A percentile compares a stretch with the other conserved stretches of the same genome.
Evolutionary conservation across 1,140 invertebrate genomes (phyloP).

Genomic region (Panagrolaimus sp.): DNA sequence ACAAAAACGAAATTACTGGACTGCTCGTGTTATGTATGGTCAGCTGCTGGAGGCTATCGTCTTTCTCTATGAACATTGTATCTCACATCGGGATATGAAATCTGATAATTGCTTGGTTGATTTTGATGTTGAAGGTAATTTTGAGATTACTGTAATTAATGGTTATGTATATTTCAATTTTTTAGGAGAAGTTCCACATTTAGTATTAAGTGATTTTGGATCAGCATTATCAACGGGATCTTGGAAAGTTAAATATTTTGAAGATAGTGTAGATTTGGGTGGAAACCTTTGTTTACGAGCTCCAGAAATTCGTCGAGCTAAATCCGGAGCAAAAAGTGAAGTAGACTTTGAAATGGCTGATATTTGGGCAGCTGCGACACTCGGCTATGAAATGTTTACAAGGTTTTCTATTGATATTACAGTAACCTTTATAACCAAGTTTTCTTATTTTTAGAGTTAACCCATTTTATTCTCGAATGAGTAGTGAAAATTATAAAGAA

Average conservation of each 20-base stretch:
- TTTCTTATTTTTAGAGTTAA: conserved; percentile 30
- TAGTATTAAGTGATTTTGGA: conserved; percentile 45
- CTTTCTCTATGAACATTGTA: conserved; percentile 34
- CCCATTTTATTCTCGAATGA: conserved; percentile 39
- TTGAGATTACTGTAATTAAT: conserved; percentile 9
- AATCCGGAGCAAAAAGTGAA: conserved; percentile 15
- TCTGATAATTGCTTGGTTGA: conserved; percentile 40
- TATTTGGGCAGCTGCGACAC: conserved; percentile 35
- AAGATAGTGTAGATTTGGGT: conserved; percentile 38
- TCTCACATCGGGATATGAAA: conserved; percentile 40
- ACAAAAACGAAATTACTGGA: conserved; percentile 38
- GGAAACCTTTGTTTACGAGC: conserved; percentile 41
- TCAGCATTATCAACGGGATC: conserved; percentile 28
- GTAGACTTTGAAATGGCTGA: conserved; percentile 41
- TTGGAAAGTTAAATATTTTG: conserved; percentile 27
- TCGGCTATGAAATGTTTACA: conserved; percentile 47
- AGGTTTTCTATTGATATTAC: conserved; percentile 19
- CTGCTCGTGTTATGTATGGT: conserved; percentile 40
- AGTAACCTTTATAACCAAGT: not conserved
- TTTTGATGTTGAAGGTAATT: conserved; percentile 38
- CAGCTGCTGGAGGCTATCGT: conserved; percentile 47
- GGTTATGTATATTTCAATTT: conserved; percentile 14
- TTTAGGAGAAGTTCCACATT: conserved; percentile 45
- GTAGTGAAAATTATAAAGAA: conserved; percentile 33
- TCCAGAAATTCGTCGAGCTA: conserved; percentile 36